Base-by-base conservation (phyloP, 1,140 invertebrate species). In the Coenobita brevimanus region DNA sequence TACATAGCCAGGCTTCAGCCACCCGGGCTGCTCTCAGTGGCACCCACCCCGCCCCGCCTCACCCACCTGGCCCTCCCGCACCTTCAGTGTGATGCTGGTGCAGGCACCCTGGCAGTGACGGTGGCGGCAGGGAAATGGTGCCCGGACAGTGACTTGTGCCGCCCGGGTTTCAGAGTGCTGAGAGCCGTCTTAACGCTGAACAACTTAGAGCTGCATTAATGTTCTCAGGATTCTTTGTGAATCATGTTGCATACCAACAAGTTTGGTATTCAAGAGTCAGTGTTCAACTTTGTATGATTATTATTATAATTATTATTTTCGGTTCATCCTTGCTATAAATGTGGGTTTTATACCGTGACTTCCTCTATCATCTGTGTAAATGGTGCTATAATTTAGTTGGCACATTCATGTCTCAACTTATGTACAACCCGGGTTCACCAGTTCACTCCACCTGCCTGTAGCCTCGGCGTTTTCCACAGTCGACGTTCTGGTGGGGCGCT, bases 221-320 rank as follows among this genome's bases (percentile, higher is more conserved):
- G 85, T 87, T 87, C 85, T 87, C 85, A 87, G 85, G 85, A 87
- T 87, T 87, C 85, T 87, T 87, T 80, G 85, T 87, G 85, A 87
- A 87, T 87, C 85, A 76, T 87, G 79, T 87, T 87, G 85, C 76
- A 87, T 87, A 87, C 85, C 85, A 85, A 64, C 41, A 60, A 81
- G 27, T 81, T 81, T 87, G 78, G 76, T 87, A 80, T 80, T 33
- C 75, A 80, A 87, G 85, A 87, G 85, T 87, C 85, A 87, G 85
- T 87, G 85, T 87, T 87, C 76, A 80, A 78, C 67, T 87, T 87
- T 87, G 80, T 82, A 82, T 69, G 46, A 24, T 15, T 64, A 50
- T 50, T 50, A 43, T 50, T 67, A 76, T 80, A 64, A 38, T 64
- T 78, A 46, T 78, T 79, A 64, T 86, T 80, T 86, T 87, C 30